phyloP scores from a whole-genome alignment of 30 jellyfish, hydroid and myxozoan species.

The Mastigias papua region DNA sequence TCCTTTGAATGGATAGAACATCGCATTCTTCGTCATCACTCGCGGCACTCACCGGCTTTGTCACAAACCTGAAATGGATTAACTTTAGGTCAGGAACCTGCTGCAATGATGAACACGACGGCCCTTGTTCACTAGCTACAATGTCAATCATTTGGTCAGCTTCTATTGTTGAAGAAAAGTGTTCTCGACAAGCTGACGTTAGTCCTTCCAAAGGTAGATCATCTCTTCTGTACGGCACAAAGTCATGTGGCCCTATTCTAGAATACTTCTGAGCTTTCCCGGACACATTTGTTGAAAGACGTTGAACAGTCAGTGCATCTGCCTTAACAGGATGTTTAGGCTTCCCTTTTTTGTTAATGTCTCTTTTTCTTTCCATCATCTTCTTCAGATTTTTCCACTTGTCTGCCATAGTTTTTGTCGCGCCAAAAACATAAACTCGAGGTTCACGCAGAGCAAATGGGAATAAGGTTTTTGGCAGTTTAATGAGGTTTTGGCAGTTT shows the following conservation, averaged over 20 bases:
- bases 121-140: not conserved
- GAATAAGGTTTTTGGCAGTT: too few relatives aligned
- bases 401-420: not conserved
- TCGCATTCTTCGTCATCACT: conserved; percentile 27
- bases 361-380: not conserved
- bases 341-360: not conserved
- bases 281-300: not conserved
- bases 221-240: not conserved
- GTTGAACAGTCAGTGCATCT: not conserved
- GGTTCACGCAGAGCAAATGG: too few relatives aligned
- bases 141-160: not conserved
- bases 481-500: too few relatives aligned
- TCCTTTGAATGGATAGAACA: conserved; percentile 21
- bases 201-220: not conserved
- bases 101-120: not conserved
- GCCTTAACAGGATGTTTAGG: not conserved
- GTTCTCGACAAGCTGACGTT: not conserved
- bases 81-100: not conserved
- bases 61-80: not conserved
- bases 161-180: not conserved
- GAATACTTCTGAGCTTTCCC: not conserved
- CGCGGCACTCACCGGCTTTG: not conserved
- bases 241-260: not conserved
- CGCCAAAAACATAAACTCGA: too few relatives aligned
- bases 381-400: not conserved